phyloP scores from a whole-genome alignment of 2,113 vertebrate genomes.

The Lutjanus erythropterus region DNA sequence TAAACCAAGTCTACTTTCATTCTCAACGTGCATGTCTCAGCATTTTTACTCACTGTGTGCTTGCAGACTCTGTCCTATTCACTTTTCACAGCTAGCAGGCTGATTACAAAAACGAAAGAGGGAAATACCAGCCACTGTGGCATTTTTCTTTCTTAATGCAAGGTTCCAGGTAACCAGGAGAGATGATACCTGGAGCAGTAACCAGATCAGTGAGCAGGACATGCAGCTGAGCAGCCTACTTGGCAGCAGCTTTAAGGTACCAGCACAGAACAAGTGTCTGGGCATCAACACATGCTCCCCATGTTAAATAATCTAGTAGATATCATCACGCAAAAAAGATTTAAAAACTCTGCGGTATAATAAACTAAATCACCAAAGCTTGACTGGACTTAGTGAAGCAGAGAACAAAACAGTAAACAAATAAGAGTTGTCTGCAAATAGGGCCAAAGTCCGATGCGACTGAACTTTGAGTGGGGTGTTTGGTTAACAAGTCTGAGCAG shows the following conservation, averaged over 20 bases:
- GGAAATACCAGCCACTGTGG: neutral
- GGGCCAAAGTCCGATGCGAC: constrained; percentile 32
- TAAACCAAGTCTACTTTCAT: neutral
- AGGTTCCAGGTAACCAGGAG: constrained; percentile 1
- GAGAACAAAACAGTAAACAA: constrained; percentile 2
- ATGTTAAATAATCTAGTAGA: neutral
- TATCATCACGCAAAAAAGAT: neutral
- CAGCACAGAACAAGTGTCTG: constrained; percentile 6
- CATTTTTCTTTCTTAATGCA: constrained; percentile 8
- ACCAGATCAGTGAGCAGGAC: constrained; percentile 39
- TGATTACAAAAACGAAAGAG: neutral
- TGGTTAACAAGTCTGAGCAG: constrained; percentile 4
- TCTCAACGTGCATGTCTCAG: neutral
- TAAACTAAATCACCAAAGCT: neutral
- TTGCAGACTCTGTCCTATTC: neutral
- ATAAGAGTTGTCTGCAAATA: neutral
- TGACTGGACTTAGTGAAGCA: neutral
- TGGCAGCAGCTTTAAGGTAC: neutral
- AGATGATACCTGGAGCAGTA: constrained; percentile 37
- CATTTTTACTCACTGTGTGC: neutral
- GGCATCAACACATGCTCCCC: neutral
- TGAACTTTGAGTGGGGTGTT: constrained; percentile 36
- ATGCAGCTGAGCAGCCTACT: neutral
- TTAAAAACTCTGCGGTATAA: neutral
- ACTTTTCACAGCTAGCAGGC: neutral